Base-by-base conservation (phyloP, 2,797 vertebrate genomes). In the Macropus fuliginosus region DNA sequence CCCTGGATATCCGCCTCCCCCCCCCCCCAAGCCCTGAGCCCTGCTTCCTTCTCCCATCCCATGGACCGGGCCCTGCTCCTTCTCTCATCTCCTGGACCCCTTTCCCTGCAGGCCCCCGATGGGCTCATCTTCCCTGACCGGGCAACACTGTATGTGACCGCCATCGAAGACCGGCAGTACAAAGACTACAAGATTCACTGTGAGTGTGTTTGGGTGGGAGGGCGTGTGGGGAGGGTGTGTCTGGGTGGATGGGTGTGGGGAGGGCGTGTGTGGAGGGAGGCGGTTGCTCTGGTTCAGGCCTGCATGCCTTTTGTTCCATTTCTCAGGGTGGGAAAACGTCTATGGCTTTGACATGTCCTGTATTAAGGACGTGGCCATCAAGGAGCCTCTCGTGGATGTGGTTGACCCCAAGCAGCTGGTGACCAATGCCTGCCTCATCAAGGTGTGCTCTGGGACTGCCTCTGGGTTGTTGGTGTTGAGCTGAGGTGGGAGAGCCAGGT, bases 141-240 rank as follows among this genome's bases (percentile, higher is more conserved):
- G 94, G 99, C 99, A 2, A 99, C 99, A 0, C 99, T 99, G 50
- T 99, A 99, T 0, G 98, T 99, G 97, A 99, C 99, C 0, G 99
- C 99, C 93, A 99, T 99, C 0, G 99, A 99, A 98, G 99, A 99
- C 97, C 96, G 99, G 92, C 99, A 99, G 98, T 99, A 99, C 98
- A 99, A 99, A 98, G 99, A 99, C 98, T 99, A 99, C 98, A 99
- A 99, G 97, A 99, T 99, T 97, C 99, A 99, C 99, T 99, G 99
- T 99, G 98, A 99, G 99, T 98, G 24, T 13, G 9, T 29, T 0
- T 3, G 13, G 29, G 55, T 18, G 46, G 9, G 29, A 4, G 11
- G 29, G 91, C 1, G 16, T 11, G 10, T 16, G 0, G 0, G 10
- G 8, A 10, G 28, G 0, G 27, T 54, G 16, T 2, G 46, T 46